phyloP scores from a whole-genome alignment of 2,797 vertebrate genomes.

The Spondyliosoma cantharus region DNA sequence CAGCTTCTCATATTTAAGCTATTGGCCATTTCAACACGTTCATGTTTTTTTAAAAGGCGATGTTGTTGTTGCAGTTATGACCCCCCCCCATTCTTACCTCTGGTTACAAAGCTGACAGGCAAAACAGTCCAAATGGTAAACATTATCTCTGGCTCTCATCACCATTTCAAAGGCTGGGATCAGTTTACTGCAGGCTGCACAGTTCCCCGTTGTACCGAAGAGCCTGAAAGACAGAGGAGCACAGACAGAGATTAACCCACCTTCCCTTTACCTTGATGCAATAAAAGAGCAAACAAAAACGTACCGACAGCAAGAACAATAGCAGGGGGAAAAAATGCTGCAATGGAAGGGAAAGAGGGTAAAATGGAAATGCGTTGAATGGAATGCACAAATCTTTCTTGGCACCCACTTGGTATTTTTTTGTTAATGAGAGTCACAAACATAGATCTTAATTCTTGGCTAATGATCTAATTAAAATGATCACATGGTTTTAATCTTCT shows the following conservation, averaged over 20 bases:
- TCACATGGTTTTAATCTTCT: slow-evolving; percentile 86
- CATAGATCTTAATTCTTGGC: slow-evolving; percentile 83
- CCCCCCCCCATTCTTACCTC: slow-evolving; percentile 90
- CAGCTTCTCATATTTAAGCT: slow-evolving; percentile 59
- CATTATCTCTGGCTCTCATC: slow-evolving; percentile 99
- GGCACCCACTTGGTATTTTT: slow-evolving; percentile 76
- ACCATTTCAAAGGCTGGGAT: slow-evolving; percentile 99
- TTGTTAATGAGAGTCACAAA: slow-evolving; percentile 83
- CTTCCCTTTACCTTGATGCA: slow-evolving; percentile 74
- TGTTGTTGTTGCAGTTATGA: slow-evolving; percentile 66
- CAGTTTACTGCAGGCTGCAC: slow-evolving; percentile 99
- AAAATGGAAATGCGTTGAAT: slow-evolving; percentile 53
- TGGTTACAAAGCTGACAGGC: slow-evolving; percentile 99
- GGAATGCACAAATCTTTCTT: slow-evolving; percentile 71
- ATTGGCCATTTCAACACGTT: slow-evolving; percentile 63
- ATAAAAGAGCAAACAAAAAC: slow-evolving; percentile 68
- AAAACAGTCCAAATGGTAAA: slow-evolving; percentile 99
- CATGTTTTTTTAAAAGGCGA: slow-evolving; percentile 42
- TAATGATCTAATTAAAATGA: slow-evolving; percentile 87
- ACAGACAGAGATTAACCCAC: slow-evolving; percentile 78
- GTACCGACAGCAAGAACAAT: slow-evolving; percentile 52
- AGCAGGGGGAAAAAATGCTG: slow-evolving; percentile 14
- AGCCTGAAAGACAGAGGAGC: slow-evolving; percentile 90
- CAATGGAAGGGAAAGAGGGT: slow-evolving; percentile 35
- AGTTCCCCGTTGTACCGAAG: slow-evolving; percentile 99